Base-by-base conservation (phyloP, 1,140 invertebrate species). In the Laupala kohalensis region DNA sequence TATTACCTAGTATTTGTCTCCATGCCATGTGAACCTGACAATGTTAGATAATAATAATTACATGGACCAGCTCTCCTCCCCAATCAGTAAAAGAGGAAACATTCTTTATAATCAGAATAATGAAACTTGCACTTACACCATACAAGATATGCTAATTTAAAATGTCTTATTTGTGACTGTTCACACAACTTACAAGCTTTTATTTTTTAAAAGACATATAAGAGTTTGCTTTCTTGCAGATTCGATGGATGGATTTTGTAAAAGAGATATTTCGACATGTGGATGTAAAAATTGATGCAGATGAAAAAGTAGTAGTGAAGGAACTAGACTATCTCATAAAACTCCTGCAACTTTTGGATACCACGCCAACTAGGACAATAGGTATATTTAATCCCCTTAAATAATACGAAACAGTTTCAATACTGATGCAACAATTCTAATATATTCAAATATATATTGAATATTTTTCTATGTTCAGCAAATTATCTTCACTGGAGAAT, bases 401-500 rank as follows among this genome's bases (percentile, higher is more conserved):
- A n/a, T n/a, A n/a, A n/a, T n/a, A n/a, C n/a, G n/a, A n/a, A n/a
- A n/a, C n/a, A n/a, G n/a, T n/a, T n/a, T n/a, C n/a, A n/a, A n/a
- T n/a, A n/a, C n/a, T n/a, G n/a, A n/a, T n/a, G n/a, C n/a, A n/a
- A n/a, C n/a, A n/a, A n/a, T n/a, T n/a, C n/a, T n/a, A n/a, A n/a
- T n/a, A n/a, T n/a, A n/a, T n/a, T n/a, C n/a, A n/a, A n/a, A n/a
- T n/a, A 87, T 73, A 73, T 87, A 29, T 77, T 85, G 2, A 4
- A 53, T 2, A 53, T 13, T 53, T 53, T 53, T 13, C 37, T 53
- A 53, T 53, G 4, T 53, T 53, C 79, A 84, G 82, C 83, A 5
- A 87, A 88, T 75, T 87, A 86, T 73, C 72, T 87, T 25, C 77
- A 85, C 4, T 87, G 85, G 84, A 71, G 85, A 71, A 79, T 87